Evolutionary conservation across 23 tunicate species (phyloP), one percentile per base, ranked within the genome.

Genomic region (Corella eumyota): DNA sequence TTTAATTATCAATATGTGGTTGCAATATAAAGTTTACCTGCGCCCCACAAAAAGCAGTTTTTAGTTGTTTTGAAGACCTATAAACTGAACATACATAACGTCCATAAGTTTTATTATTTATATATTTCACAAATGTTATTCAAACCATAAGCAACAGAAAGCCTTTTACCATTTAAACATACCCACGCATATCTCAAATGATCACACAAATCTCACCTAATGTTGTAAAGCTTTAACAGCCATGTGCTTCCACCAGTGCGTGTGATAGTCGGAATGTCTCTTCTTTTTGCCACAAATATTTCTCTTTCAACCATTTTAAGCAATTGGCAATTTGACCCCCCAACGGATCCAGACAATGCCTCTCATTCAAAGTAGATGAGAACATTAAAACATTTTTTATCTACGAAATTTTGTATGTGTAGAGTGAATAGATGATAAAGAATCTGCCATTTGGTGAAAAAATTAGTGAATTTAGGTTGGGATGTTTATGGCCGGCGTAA

Each of bases 401-500:
- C 50, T 58, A 45, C 0, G 90, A 31, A 4, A 32, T 30, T 36
- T 80, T 80, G 21, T 71, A 67, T 13, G 82, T 73, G 60, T 80
- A 71, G 0, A 71, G 37, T 0, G 90, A 72, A 36, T 80, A 78
- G 11, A 79, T 55, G 32, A 80, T 49, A 32, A 80, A 64, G 6
- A 56, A 65, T 21, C 72, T 57, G 7, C 90, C 90, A 34, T 80
- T 80, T 24, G 90, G 90, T 0, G 77, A 56, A 44, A 80, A 80
- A 6, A 65, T 61, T 36, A 80, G 65, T 5, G 90, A 71, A 59
- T 80, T 80, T 28, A 71, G 90, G 34, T 80, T 79, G 0, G 78
- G 90, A 34, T 80, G 90, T 72, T 80, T 79, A 50, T 80, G 90
- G 3, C 90, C 90, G 6, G 73, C 59, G 34, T 80, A 71, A 36